Percentiles rank a stretch among this genome's conserved stretches.
Evolutionary conservation across 2,888 invertebrate genomes (phyloP).

Genomic region (Sphaeridia pumilis): DNA sequence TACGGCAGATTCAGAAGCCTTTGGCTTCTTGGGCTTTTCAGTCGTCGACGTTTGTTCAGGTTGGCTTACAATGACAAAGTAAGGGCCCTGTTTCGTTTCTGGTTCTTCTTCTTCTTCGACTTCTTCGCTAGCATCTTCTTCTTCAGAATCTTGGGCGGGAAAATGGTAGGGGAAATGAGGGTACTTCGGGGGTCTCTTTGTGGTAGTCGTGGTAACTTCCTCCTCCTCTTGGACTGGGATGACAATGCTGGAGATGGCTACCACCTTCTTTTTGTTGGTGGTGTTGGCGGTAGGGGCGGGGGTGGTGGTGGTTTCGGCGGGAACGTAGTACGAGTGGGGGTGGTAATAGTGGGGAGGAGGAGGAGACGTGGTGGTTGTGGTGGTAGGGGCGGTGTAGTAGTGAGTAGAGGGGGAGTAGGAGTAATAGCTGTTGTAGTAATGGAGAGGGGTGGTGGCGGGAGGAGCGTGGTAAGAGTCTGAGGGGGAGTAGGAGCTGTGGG

Average conservation of each 20-base stretch:
- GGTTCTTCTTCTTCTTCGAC: not conserved
- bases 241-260: conserved; percentile 11
- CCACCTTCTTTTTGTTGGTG: conserved; percentile 1
- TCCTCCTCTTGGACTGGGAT: conserved; percentile 4
- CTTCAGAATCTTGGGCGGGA: not conserved
- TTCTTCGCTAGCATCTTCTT: not conserved
- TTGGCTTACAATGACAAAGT: conserved; percentile 4
- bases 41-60: not conserved
- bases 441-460: too few relatives aligned
- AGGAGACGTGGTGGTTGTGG: not conserved
- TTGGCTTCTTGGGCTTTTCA: not conserved
- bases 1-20: not conserved
- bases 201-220: not conserved
- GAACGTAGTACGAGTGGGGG: not conserved
- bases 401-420: too few relatives aligned
- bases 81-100: not conserved
- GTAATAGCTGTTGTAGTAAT: too few relatives aligned
- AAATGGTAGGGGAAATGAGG: not conserved
- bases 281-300: not conserved
- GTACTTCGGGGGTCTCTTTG: not conserved
- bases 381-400: conserved; percentile 1
- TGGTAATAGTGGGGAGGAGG: not conserved
- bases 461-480: too few relatives aligned
- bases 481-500: too few relatives aligned
- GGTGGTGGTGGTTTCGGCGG: not conserved